phyloP scores from a whole-genome alignment of 2,888 invertebrate genomes.

The Aphodius granarius region DNA sequence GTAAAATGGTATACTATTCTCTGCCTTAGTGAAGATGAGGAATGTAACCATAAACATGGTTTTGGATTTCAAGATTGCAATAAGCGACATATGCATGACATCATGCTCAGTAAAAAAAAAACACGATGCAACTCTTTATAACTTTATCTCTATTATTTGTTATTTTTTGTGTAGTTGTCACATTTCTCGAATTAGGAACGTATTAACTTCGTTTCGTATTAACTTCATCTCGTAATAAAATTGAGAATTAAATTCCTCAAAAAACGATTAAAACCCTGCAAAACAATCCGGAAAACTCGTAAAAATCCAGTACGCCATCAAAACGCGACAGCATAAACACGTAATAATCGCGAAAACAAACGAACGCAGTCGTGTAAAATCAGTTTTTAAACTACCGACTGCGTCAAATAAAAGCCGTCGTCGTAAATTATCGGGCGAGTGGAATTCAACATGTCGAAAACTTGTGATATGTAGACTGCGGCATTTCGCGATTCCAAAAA shows the following conservation, averaged over 20 bases:
- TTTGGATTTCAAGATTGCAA: neutral
- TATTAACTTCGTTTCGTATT: too few relatives aligned
- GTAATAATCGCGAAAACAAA: neutral
- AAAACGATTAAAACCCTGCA: neutral
- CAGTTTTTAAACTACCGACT: neutral
- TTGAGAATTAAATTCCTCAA: too few relatives aligned
- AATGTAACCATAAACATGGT: neutral
- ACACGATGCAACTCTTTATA: neutral
- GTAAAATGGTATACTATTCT: too few relatives aligned
- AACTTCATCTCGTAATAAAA: too few relatives aligned
- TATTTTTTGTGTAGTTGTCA: neutral
- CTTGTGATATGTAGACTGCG: neutral
- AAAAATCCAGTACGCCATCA: neutral
- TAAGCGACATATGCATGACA: neutral
- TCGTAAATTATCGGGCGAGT: neutral
- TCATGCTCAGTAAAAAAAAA: neutral
- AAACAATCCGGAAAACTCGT: neutral
- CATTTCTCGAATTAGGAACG: too few relatives aligned
- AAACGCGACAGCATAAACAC: neutral
- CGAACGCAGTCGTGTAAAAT: neutral
- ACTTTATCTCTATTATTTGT: neutral
- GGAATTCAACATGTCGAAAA: neutral
- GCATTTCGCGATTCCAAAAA: neutral
- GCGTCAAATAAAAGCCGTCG: neutral
- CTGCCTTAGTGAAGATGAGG: neutral